A percentile compares a stretch with the other conserved stretches of the same genome.
phyloP scores from a whole-genome alignment of 2,113 vertebrate genomes.

The Genyomyrus donnyi region DNA sequence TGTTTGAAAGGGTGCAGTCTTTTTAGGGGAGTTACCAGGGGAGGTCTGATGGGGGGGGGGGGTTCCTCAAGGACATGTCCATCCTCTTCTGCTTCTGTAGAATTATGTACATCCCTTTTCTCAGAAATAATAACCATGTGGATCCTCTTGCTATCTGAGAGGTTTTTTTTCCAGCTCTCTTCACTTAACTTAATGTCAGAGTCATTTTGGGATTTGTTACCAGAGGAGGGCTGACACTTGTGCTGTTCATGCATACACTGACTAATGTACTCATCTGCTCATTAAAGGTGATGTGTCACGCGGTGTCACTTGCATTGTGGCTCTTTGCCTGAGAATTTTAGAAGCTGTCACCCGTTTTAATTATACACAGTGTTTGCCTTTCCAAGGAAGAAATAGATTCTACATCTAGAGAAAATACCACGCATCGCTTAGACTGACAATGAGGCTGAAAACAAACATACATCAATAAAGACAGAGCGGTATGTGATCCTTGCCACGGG shows the following conservation, averaged over 20 bases:
- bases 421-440: background rate
- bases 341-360: background rate
- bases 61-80: background rate
- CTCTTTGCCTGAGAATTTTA: background rate
- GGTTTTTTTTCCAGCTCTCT: background rate
- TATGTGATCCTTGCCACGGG: background rate
- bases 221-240: background rate
- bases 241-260: background rate
- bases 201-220: background rate
- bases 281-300: background rate
- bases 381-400: background rate
- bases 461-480: background rate
- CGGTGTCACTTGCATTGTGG: background rate
- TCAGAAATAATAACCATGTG: background rate
- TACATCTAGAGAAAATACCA: background rate
- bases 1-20: background rate
- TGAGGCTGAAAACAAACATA: background rate
- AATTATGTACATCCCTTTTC: background rate
- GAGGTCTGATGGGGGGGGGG: background rate
- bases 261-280: background rate
- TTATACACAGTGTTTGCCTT: background rate
- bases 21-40: background rate
- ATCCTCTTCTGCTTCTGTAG: background rate
- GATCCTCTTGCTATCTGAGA: background rate
- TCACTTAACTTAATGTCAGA: background rate